Percentiles rank a stretch among this genome's conserved stretches.
These are phyloP conservation scores for Sylvilagus bachmani DNA, from an alignment of 2,113 vertebrate genomes.

Conservation along the genomic window DNA sequence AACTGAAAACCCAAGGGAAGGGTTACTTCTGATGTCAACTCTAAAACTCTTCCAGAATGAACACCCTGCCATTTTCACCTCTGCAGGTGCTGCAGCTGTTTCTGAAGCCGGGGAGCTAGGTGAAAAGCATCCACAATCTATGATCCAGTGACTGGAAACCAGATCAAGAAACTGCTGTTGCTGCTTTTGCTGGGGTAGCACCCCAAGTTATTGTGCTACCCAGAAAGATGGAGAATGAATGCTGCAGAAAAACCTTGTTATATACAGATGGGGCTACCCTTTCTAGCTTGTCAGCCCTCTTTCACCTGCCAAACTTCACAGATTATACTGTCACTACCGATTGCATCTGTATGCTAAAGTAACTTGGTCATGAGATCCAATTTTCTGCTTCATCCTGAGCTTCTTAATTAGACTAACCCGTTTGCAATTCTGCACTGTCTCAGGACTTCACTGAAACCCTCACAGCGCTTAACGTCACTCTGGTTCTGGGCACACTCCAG, in stretches of 20 bases:
- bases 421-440: constrained; percentile 95
- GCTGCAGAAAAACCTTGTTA: not conserved
- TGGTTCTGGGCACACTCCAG: too few relatives aligned
- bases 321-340: not conserved
- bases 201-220: not conserved
- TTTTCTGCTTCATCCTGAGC: constrained; percentile 56
- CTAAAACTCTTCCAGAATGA: constrained; percentile 17
- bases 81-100: not conserved
- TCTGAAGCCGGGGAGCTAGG: not conserved
- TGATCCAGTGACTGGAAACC: not conserved
- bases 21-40: not conserved
- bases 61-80: not conserved
- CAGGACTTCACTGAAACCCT: constrained; percentile 95
- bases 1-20: not conserved
- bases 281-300: not conserved
- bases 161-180: not conserved
- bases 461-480: too few relatives aligned
- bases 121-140: not conserved
- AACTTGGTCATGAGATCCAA: constrained; percentile 25
- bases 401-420: constrained; percentile 87
- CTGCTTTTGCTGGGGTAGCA: not conserved
- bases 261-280: not conserved
- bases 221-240: not conserved
- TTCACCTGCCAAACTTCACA: not conserved
- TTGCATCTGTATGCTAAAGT: constrained; percentile 44